Evolutionary conservation across 2,797 vertebrate genomes (phyloP), one percentile per base, ranked within the genome.

Genomic region (Sebastes nivosus): DNA sequence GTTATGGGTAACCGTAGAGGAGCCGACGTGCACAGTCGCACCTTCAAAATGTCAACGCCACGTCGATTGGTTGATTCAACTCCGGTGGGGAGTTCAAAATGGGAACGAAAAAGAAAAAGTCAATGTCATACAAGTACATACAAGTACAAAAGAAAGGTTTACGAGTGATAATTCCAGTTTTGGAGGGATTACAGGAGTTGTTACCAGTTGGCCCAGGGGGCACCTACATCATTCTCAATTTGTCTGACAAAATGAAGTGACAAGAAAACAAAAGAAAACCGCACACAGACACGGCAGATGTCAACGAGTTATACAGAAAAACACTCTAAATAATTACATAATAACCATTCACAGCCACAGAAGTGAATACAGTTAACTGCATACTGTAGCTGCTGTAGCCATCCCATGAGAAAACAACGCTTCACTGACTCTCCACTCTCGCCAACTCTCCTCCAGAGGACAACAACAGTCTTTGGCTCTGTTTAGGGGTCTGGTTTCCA

Each of bases 401-500:
- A 22, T 78, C 74, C 78, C 54, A 20, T 1, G 75, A 64, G 71
- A 65, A 75, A 86, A 83, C 73, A 80, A 75, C 10, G 3, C 60
- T 12, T 61, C 71, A 42, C 42, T 50, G 59, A 78, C 64, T 86
- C 68, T 20, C 10, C 67, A 38, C 18, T 75, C 50, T 38, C 61
- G 75, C 57, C 3, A 11, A 38, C 75, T 77, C 64, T 78, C 81
- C 67, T 81, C 57, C 67, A 55, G 64, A 80, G 30, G 50, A 78
- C 22, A 77, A 76, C 82, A 87, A 85, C 72, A 63, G 83, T 79
- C 71, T 65, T 22, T 2, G 22, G 77, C 64, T 87, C 78, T 85
- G 80, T 91, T 79, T 68, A 52, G 64, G 42, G 30, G 27, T 77
- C 52, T 30, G 59, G 81, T 90, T 76, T 77, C 79, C 82, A 82